These are phyloP conservation scores for Antennarius maculatus DNA, from an alignment of 2,797 vertebrate genomes.

Conservation along the genomic window DNA sequence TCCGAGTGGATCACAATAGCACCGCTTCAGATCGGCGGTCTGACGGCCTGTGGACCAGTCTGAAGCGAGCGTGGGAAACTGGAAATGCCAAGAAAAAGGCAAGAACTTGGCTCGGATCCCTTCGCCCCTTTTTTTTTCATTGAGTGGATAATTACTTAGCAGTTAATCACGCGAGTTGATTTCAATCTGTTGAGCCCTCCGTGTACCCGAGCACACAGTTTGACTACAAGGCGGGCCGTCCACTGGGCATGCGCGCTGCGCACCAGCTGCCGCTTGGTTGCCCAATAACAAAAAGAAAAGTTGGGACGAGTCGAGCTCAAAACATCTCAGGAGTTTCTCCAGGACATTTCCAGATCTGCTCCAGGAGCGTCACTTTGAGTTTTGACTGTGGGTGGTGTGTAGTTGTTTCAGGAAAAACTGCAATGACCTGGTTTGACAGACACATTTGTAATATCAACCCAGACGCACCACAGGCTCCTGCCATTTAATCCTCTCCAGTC, in stretches of 20 bases:
- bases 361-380: neutral
- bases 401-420: neutral
- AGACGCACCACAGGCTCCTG: neutral
- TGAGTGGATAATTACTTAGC: constrained; percentile 6
- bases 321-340: constrained; percentile 8
- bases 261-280: constrained; percentile 11
- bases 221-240: constrained; percentile 42
- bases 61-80: constrained; percentile 3
- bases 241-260: constrained; percentile 60
- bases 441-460: neutral
- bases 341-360: neutral
- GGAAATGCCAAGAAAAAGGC: neutral
- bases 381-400: neutral
- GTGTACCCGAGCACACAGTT: constrained; percentile 3
- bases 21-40: neutral
- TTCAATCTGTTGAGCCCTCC: constrained; percentile 43
- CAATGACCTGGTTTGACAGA: no score
- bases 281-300: constrained; percentile 27
- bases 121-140: neutral
- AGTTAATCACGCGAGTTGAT: constrained; percentile 56
- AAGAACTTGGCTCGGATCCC: neutral
- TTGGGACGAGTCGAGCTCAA: constrained; percentile 1
- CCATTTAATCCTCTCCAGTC: neutral
- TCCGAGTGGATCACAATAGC: constrained; percentile 41
- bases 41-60: neutral